Base-by-base conservation (phyloP, 2,888 invertebrate species). In the Eustalomyia histrio region DNA sequence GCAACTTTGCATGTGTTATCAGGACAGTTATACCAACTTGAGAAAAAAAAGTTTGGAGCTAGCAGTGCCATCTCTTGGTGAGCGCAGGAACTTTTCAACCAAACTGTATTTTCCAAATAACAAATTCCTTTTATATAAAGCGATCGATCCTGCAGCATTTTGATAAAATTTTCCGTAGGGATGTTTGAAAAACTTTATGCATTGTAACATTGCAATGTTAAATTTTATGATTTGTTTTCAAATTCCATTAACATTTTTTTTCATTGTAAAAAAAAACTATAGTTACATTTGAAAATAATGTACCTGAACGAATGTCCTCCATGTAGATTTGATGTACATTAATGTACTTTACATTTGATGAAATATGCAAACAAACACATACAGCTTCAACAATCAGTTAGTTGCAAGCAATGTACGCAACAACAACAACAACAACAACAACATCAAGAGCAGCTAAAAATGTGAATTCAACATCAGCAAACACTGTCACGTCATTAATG, bases 401-500 rank as follows among this genome's bases (percentile, higher is more conserved):
- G 24, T 68, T 72, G 61, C 39, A 52, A 65, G 24, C 60, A 57
- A n/a, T n/a, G n/a, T n/a, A n/a, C n/a, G n/a, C 4, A 53, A n/a
- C 58, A 61, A 53, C 39, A 68, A 60, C 39, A 68, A 60, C 29
- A 68, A 68, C 4, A 53, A n/a, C 58, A 61, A 53, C 39, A 68
- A 60, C 39, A 68, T 39, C 29, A 68, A 68, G 39, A 63, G 47
- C 43, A 57, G 18, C 33, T 69, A 24, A 12, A 76, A 57, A 76
- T 29, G 43, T 33, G 18, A 52, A 47, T 60, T 43, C 52, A 17
- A 35, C 35, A 35, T 2, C 33, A 64, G 18, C 50, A 60, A 72
- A 78, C 58, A 39, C 74, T 81, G 78, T 29, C 88, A 88, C 88
- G 88, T 89, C 87, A 86, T 85, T 87, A 83, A 86, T 86, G 85